phyloP scores from a whole-genome alignment of 2,888 invertebrate genomes.

The Troides helena region DNA sequence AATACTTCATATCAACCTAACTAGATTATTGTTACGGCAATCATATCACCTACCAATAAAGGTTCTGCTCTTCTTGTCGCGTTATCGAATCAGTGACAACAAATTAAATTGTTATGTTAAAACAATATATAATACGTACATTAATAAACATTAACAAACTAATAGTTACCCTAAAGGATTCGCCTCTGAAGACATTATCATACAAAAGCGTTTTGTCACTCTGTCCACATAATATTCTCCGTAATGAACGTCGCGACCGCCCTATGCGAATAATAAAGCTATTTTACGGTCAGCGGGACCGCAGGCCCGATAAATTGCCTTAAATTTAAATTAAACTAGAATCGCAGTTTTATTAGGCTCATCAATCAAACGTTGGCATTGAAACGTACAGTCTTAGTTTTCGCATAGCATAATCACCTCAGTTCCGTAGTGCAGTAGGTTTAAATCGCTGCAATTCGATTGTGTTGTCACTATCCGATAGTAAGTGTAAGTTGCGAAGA shows the following conservation, averaged over 20 bases:
- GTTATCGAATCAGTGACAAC: too few relatives aligned
- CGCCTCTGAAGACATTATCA: slow-evolving; percentile 28
- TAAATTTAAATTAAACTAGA: slow-evolving; percentile 80
- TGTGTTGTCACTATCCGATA: slow-evolving; percentile 51
- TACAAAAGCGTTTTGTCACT: slow-evolving; percentile 34
- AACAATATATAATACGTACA: background rate
- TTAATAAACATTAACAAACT: slow-evolving; percentile 12
- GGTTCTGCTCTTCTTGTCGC: too few relatives aligned
- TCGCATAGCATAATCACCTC: slow-evolving; percentile 50
- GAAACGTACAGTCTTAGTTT: slow-evolving; percentile 49
- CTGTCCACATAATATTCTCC: slow-evolving; percentile 41
- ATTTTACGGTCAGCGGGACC: slow-evolving; percentile 73
- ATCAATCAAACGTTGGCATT: slow-evolving; percentile 76
- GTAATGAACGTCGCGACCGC: slow-evolving; percentile 58
- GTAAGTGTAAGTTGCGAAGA: background rate
- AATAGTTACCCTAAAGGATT: slow-evolving; percentile 26
- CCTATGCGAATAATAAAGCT: slow-evolving; percentile 62
- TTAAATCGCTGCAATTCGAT: slow-evolving; percentile 46
- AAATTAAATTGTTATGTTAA: background rate
- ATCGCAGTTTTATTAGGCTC: slow-evolving; percentile 78
- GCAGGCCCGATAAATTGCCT: slow-evolving; percentile 72
- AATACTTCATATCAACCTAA: too few relatives aligned
- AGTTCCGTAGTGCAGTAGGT: slow-evolving; percentile 46
- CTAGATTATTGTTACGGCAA: too few relatives aligned
- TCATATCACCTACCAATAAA: too few relatives aligned